Evolutionary conservation across 2,888 invertebrate species (phyloP), one percentile per base, ranked within the genome.

Genomic region (Drosophila kanekoi): DNA sequence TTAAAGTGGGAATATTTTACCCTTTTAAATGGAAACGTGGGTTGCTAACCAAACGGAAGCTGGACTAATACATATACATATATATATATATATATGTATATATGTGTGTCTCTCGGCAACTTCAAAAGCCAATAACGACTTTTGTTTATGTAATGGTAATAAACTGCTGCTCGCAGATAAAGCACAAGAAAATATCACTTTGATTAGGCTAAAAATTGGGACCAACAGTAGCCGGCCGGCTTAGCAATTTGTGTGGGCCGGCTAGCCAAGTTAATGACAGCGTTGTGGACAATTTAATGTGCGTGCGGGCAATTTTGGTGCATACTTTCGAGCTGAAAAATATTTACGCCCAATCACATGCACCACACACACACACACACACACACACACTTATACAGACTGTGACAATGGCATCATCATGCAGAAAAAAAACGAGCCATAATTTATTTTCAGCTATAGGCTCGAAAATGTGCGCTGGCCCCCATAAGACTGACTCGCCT

Each of bases 381-480:
- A 51, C 13, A 43, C 53, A 43, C 57, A 48, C 2, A 28, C n/a
- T n/a, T n/a, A n/a, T 44, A 1, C 38, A 45, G 23, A 41, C 28
- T 11, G 18, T 62, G 64, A 68, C 58, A 73, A 78, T 58, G 54
- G 41, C 72, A 65, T 71, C 72, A 72, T 77, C 48, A 59, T 58
- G 40, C 44, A 44, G 23, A 62, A 16, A 35, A 49, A 48, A 23
- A 18, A 20, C n/a, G 40, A 58, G 56, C 69, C 75, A 73, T 78
- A 84, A 87, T 87, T 87, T 87, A 77, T 79, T 62, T 56, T 52
- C 72, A 70, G 52, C 41, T 58, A 47, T 73, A 65, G 79, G 77
- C 70, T 59, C 40, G 16, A 40, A 59, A 68, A 65, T 56, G 58
- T 59, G 54, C 58, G 40, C 37, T 9, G 33, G 45, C n/a, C 45